Evolutionary conservation across 2,113 vertebrate species (phyloP).

Genomic region (Gavia stellata): DNA sequence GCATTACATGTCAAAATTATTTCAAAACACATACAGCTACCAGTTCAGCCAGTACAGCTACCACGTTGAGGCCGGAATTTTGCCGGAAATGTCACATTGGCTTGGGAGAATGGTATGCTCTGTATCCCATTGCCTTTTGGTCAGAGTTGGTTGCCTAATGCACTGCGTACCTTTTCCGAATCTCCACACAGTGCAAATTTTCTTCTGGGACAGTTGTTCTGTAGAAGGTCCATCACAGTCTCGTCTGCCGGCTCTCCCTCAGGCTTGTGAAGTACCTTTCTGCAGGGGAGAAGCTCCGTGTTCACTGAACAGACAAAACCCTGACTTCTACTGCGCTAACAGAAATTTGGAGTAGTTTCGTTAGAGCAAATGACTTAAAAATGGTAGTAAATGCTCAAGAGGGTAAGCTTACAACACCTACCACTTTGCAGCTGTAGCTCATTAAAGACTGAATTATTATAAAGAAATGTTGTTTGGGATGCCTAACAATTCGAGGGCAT

Average conservation of each 20-base stretch:
- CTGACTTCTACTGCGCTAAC: not conserved
- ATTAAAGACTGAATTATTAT: not conserved
- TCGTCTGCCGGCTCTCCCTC: not conserved
- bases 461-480: not conserved
- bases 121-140: too few species aligned
- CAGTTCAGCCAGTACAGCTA: not conserved
- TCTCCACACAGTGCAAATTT: rapidly evolving
- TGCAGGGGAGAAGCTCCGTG: not conserved
- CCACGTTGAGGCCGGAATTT: rapidly evolving
- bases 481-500: rapidly evolving
- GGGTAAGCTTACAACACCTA: not conserved
- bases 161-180: rapidly evolving
- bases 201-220: not conserved
- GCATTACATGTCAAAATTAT: not conserved
- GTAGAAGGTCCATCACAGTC: rapidly evolving
- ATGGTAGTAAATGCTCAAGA: not conserved
- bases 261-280: too few species aligned
- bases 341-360: not conserved
- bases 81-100: not conserved
- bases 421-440: rapidly evolving
- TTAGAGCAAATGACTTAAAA: not conserved
- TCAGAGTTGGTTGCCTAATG: rapidly evolving
- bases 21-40: not conserved
- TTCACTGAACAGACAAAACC: not conserved
- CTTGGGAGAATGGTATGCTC: not conserved